Percentiles rank a stretch among this genome's conserved stretches.
Conservation (phyloP, 2,113 vertebrate species). For the Oplegnathus fasciatus region DNA sequence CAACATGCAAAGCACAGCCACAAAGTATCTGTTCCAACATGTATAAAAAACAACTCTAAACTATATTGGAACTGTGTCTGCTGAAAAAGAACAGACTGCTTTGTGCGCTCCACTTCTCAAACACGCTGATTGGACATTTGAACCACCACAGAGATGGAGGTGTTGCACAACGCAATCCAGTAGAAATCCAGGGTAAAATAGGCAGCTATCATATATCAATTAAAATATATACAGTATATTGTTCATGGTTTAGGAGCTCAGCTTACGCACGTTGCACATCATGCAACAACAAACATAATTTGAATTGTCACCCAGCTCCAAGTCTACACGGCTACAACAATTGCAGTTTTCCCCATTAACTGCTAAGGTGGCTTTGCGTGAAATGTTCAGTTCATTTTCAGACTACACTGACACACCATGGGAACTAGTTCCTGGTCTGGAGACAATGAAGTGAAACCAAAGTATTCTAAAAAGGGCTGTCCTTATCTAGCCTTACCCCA, state of each 20-base stretch:
- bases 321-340: background rate
- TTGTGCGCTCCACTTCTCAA: too few relatives aligned
- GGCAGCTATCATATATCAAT: background rate
- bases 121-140: too few relatives aligned
- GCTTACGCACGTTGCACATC: too few relatives aligned
- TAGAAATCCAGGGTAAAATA: too few relatives aligned
- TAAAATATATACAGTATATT: too few relatives aligned
- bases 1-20: too few relatives aligned
- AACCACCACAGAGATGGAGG: background rate
- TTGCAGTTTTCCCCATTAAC: background rate
- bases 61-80: too few relatives aligned
- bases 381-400: background rate
- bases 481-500: background rate
- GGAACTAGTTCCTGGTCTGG: background rate
- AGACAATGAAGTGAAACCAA: conserved; percentile 3
- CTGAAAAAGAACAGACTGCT: too few relatives aligned
- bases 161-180: background rate
- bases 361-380: background rate
- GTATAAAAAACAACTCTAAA: too few relatives aligned
- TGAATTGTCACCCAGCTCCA: background rate
- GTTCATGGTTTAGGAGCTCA: too few relatives aligned
- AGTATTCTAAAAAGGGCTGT: background rate
- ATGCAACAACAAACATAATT: background rate
- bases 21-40: too few relatives aligned
- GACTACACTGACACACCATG: background rate